Evolutionary conservation across 2,888 invertebrate species (phyloP).

Genomic region (Drosophila prostipennis): DNA sequence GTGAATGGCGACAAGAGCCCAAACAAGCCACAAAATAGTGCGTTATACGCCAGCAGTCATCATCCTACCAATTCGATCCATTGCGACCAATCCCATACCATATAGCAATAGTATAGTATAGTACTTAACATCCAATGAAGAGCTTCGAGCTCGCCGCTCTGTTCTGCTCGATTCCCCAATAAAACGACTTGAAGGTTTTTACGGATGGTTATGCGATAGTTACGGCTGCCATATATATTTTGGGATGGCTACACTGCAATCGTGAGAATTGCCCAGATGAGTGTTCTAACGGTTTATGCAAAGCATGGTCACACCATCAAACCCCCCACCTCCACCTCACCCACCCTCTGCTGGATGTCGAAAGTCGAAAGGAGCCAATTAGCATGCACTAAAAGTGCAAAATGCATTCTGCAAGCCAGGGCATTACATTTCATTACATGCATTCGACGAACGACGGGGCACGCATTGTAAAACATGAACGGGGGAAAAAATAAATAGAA

Average conservation of each 20-base stretch:
- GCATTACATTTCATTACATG: slow-evolving; percentile 58
- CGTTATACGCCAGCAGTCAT: slow-evolving; percentile 11
- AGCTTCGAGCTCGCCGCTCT: slow-evolving; percentile 1
- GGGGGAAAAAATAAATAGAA: slow-evolving; percentile 2
- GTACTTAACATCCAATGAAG: slow-evolving; percentile 4
- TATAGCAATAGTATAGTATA: background rate
- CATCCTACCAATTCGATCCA: slow-evolving; percentile 15
- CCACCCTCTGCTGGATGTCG: background rate
- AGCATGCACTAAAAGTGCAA: slow-evolving; percentile 75
- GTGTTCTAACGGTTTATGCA: slow-evolving; percentile 64
- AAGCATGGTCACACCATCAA: slow-evolving; percentile 48
- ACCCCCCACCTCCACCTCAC: background rate
- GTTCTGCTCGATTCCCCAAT: slow-evolving; percentile 27
- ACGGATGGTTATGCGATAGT: slow-evolving; percentile 57
- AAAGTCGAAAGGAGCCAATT: slow-evolving; percentile 55
- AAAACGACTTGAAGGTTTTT: slow-evolving; percentile 49
- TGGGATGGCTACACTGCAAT: slow-evolving; percentile 48
- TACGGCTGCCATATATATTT: slow-evolving; percentile 70
- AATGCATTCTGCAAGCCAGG: slow-evolving; percentile 58
- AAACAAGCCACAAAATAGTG: slow-evolving; percentile 35
- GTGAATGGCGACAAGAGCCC: slow-evolving; percentile 23
- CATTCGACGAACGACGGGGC: slow-evolving; percentile 55
- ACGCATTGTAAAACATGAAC: slow-evolving; percentile 67
- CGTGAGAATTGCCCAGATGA: slow-evolving; percentile 59
- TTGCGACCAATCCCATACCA: slow-evolving; percentile 20